A percentile compares a stretch with the other conserved stretches of the same genome.
Conservation (phyloP, 2,113 vertebrate species). For the Cephalopterus ornatus region DNA sequence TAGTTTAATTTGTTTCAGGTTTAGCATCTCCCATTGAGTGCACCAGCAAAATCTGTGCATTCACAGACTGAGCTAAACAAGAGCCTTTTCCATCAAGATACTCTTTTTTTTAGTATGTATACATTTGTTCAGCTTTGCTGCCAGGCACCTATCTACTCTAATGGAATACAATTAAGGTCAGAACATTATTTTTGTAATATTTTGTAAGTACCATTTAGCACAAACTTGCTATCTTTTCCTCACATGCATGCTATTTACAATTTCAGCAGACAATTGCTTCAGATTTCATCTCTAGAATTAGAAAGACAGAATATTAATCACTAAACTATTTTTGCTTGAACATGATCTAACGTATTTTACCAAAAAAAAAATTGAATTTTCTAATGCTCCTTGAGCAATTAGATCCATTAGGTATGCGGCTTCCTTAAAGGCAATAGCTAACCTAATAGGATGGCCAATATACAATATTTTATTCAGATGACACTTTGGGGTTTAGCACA, state of each 20-base stretch:
- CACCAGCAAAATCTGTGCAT: neutral
- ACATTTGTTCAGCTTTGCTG: slow-evolving; percentile 35
- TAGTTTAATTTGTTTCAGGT: neutral
- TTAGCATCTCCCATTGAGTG: neutral
- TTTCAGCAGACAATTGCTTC: slow-evolving; percentile 32
- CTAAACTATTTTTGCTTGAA: slow-evolving; percentile 39
- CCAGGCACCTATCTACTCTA: slow-evolving; percentile 28
- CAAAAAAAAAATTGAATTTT: neutral
- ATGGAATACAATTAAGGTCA: slow-evolving; percentile 51
- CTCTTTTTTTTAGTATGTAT: neutral
- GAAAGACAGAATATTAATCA: slow-evolving; percentile 52
- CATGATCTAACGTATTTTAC: slow-evolving; percentile 31
- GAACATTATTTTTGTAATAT: slow-evolving; percentile 36
- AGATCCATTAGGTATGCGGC: slow-evolving; percentile 36
- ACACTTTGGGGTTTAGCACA: slow-evolving; percentile 37
- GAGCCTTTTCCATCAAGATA: neutral
- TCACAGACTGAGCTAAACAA: neutral
- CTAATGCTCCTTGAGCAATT: slow-evolving; percentile 56
- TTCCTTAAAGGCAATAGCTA: slow-evolving; percentile 51
- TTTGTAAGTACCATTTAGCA: slow-evolving; percentile 33
- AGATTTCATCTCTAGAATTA: slow-evolving; percentile 52
- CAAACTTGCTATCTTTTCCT: slow-evolving; percentile 28
- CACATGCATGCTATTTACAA: slow-evolving; percentile 45
- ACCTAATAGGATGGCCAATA: slow-evolving; percentile 36
- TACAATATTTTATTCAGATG: slow-evolving; percentile 31